These are phyloP conservation scores for Heterohyrax brucei DNA, from an alignment of 2,797 vertebrate genomes.

Conservation along the genomic window DNA sequence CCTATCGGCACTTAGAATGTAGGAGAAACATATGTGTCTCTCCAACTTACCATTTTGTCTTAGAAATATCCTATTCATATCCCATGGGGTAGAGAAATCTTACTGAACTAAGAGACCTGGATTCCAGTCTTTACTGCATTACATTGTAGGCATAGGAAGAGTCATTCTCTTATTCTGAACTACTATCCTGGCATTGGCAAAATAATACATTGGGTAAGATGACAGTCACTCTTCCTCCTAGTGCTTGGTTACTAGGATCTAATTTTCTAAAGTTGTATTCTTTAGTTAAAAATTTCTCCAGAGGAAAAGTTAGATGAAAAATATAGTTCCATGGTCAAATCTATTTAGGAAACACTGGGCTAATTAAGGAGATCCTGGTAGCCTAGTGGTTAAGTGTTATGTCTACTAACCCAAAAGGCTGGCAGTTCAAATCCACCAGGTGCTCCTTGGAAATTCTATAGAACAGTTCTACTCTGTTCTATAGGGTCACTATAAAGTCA, in stretches of 20 bases:
- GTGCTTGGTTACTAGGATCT: not conserved
- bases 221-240: not conserved
- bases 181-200: not conserved
- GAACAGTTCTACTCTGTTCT: too few species aligned
- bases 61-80: conserved; percentile 2
- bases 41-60: not conserved
- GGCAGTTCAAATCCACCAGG: too few species aligned
- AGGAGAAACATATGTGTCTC: not conserved
- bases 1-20: not conserved
- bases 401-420: too few species aligned
- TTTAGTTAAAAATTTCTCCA: not conserved
- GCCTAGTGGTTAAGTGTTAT: too few species aligned
- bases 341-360: not conserved
- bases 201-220: not conserved
- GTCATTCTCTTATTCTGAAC: not conserved
- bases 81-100: not conserved
- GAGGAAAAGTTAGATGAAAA: not conserved
- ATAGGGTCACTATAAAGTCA: too few species aligned
- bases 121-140: not conserved
- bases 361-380: not conserved
- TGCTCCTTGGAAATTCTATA: too few species aligned
- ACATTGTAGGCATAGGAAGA: not conserved
- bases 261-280: conserved; percentile 1
- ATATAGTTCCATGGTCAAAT: not conserved
- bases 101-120: not conserved